Evolutionary conservation across 2,797 vertebrate species (phyloP), one percentile per base, ranked within the genome.

Genomic region (Helarctos malayanus): DNA sequence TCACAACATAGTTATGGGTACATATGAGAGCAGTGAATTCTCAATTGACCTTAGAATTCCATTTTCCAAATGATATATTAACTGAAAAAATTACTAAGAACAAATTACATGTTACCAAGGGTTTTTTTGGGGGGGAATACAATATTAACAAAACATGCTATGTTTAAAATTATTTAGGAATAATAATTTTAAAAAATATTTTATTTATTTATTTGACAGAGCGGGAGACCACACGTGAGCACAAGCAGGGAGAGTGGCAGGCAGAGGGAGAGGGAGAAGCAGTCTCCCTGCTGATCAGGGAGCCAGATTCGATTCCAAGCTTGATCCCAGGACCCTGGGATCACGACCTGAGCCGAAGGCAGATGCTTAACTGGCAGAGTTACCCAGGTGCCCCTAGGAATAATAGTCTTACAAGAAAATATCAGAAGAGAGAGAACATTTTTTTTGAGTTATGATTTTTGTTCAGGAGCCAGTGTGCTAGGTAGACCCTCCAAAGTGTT

Each of bases 21-120:
- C 7, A 6, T 86, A 47, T 59, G 38, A 80, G 12, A 83, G 25
- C 25, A 56, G 1, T 35, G 65, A 32, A 23, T 84, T 91, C 7
- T 82, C 69, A 80, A 21, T 15, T 83, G 81, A 94, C 52, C 23
- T 81, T 61, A 88, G 83, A 68, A 95, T 88, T 63, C 47, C 71
- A 47, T 3, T 76, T 63, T 69, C 29, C 41, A n/a, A 94, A 65
- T 57, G 69, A 65, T 93, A 61, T 91, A 69, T 21, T 56, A 82
- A 59, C 25, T 47, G 11, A 52, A 52, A 18, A 87, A 93, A 83
- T 80, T 75, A 25, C 12, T 79, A 52, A 38, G 18, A 35, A 75
- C 2, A 38, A 59, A 45, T 56, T 52, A 27, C 18, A 35, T 80
- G 7, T 35, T 61, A 35, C 29, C 90, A 18, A 4, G n/a, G 8